A percentile compares a stretch with the other conserved stretches of the same genome.
Evolutionary conservation across 2,797 vertebrate species (phyloP).

Genomic region (Natrix natrix): DNA sequence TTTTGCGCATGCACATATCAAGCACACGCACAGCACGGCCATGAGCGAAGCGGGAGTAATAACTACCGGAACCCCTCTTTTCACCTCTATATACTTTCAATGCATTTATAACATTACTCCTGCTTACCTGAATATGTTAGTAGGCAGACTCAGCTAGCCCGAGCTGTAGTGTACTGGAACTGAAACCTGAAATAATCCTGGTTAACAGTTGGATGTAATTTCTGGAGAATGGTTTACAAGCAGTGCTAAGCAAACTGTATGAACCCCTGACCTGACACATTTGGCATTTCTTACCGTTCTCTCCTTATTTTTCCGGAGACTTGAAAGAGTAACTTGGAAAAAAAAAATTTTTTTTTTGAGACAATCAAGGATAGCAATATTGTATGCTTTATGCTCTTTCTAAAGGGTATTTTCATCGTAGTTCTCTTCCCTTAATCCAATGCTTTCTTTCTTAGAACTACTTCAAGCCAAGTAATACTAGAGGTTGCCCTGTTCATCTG

Average conservation of each 20-base stretch:
- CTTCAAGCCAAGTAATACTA: neutral
- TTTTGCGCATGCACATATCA: too few species aligned
- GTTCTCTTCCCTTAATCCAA: neutral
- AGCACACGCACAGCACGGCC: too few species aligned
- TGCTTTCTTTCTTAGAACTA: neutral
- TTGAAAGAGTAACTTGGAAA: neutral
- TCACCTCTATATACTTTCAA: neutral
- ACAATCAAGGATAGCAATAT: neutral
- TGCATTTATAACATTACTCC: neutral
- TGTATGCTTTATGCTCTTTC: neutral
- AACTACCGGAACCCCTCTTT: neutral
- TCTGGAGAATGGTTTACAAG: neutral
- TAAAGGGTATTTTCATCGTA: neutral
- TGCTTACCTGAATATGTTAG: neutral
- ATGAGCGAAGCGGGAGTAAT: too few species aligned
- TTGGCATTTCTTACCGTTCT: neutral
- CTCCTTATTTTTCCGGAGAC: neutral
- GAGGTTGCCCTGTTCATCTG: neutral
- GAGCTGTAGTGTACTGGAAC: neutral
- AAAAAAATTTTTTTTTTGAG: neutral
- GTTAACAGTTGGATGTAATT: neutral
- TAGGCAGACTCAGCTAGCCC: neutral
- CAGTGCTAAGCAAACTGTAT: neutral
- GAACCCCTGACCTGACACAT: neutral
- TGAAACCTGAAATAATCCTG: neutral